Percentiles rank a stretch among this genome's conserved stretches.
These are phyloP conservation scores for Pelecanus crispus DNA, from an alignment of 2,113 vertebrate species.

Conservation along the genomic window DNA sequence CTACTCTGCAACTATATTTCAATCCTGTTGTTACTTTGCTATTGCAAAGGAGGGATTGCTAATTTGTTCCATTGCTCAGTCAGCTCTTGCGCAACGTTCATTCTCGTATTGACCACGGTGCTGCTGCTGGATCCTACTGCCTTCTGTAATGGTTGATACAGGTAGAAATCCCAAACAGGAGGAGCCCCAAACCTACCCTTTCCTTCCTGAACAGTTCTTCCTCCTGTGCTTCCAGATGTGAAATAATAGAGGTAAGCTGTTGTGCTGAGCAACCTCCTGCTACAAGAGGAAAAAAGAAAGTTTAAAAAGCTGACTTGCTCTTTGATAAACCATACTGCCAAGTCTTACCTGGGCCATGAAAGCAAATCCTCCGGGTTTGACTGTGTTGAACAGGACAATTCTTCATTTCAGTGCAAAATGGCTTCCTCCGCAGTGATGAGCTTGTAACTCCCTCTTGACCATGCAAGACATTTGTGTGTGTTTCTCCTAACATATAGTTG, in stretches of 20 bases:
- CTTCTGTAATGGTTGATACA: neutral
- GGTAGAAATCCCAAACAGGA: neutral
- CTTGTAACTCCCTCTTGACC: neutral
- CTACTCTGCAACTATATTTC: neutral
- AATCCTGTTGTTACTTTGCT: neutral
- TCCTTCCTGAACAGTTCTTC: neutral
- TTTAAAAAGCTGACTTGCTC: neutral
- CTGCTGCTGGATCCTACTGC: neutral
- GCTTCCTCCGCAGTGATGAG: neutral
- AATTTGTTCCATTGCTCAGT: neutral
- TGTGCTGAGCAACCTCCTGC: neutral
- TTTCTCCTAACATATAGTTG: neutral
- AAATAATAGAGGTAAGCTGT: neutral
- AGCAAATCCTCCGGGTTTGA: neutral
- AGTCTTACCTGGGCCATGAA: neutral
- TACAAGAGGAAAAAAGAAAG: neutral
- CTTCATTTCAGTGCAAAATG: neutral
- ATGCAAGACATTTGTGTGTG: neutral
- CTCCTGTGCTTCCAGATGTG: neutral
- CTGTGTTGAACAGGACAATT: neutral
- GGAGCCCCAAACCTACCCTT: neutral
- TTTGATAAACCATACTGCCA: neutral
- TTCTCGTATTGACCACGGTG: neutral
- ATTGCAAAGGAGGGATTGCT: fast-evolving
- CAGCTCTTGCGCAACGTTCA: neutral